Base-by-base conservation (phyloP, 1,140 invertebrate genomes). In the Colletes gigas region DNA sequence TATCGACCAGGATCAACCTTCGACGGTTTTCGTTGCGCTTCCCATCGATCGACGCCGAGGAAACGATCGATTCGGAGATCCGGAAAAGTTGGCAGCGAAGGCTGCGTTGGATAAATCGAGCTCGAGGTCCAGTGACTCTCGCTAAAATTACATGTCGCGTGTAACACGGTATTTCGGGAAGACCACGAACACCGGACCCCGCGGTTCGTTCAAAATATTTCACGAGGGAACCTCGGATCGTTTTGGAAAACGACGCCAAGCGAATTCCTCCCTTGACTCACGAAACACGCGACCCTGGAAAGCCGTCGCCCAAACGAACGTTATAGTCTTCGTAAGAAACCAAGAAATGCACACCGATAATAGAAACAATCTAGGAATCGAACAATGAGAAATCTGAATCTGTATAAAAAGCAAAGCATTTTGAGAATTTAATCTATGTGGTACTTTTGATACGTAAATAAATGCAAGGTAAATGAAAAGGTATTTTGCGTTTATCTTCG, bases 111-210 rank as follows among this genome's bases (percentile, higher is more conserved):
- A 67, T 59, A 76, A 77, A 67, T 68, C 65, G 65, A 68, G 65
- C 65, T 39, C 74, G 74, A 59, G 57, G 47, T 78, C 67, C 76
- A 71, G 21, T 71, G 67, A 70, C 47, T 63, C 59, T 55, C 19
- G 66, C 67, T 78, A 78, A 78, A 78, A 71, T 78, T 78, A 63
- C 67, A 30, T 71, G 17, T 17, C 44, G 76, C 76, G 59, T 59
- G 62, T 67, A 57, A 66, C n/a, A 15, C 14, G 73, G 62, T 75
- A 75, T 75, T 75, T 75, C 39, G 30, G 50, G 73, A 67, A 57
- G 50, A 41, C 7, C 59, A 21, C 30, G 21, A 63, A 62, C 41
- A n/a, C 30, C 21, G 52, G 21, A 9, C 8, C 21, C 8, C 52
- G 68, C 30, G 54, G 6, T 14, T 15, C 8, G 12, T 15, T 5